Evolutionary conservation across 2,113 vertebrate genomes (phyloP).

Genomic region (Trematocara macrostoma): DNA sequence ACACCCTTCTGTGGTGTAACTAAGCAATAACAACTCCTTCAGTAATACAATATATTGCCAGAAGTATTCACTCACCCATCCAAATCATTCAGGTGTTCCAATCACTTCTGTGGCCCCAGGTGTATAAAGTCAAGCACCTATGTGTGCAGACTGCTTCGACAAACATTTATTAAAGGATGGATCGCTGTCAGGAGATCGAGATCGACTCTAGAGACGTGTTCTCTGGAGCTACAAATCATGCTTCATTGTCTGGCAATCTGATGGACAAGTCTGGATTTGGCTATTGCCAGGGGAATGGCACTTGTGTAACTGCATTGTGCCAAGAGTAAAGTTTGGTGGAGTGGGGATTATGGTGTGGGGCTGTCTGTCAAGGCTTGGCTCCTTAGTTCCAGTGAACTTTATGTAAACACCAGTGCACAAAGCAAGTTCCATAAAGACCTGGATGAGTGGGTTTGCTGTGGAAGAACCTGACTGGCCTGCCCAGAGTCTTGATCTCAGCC

Average conservation of each 20-base stretch:
- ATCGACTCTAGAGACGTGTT: background rate
- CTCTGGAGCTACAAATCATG: background rate
- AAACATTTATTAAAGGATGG: background rate
- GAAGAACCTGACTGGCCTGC: background rate
- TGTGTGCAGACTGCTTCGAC: background rate
- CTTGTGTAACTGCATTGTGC: background rate
- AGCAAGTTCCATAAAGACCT: background rate
- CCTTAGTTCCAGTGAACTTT: background rate
- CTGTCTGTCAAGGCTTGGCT: background rate
- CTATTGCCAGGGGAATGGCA: background rate
- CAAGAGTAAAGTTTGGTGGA: background rate
- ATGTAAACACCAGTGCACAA: background rate
- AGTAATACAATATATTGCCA: background rate
- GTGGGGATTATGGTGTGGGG: background rate
- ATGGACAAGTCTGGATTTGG: background rate
- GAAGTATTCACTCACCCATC: background rate
- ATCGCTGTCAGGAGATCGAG: background rate
- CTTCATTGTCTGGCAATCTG: background rate
- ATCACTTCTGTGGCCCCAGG: background rate
- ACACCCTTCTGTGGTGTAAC: background rate
- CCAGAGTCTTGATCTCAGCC: background rate
- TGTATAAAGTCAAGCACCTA: background rate
- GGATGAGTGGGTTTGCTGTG: background rate
- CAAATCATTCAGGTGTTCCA: background rate
- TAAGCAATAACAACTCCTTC: background rate